phyloP scores from a whole-genome alignment of 2,888 invertebrate species.

The Cryptus armator region DNA sequence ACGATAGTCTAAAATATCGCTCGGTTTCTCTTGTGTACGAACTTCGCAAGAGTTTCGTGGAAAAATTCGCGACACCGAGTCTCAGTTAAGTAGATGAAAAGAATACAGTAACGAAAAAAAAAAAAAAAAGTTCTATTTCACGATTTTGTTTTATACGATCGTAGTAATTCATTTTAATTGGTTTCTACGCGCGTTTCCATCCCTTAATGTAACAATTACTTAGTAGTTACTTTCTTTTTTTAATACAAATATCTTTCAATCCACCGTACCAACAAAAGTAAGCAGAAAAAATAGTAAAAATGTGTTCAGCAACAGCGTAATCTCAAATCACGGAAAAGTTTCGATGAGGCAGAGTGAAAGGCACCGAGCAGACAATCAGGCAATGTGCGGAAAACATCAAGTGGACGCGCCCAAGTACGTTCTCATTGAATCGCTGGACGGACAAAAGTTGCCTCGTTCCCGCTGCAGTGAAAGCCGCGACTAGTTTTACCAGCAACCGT shows the following conservation, averaged over 20 bases:
- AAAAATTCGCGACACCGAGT: constrained; percentile 15
- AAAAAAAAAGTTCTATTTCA: too few relatives aligned
- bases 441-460: constrained; percentile 8
- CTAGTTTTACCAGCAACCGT: constrained; percentile 12
- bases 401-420: constrained; percentile 27
- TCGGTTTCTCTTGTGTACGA: constrained; percentile 10
- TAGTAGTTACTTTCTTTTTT: background rate
- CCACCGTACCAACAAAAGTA: background rate
- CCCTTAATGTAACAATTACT: background rate
- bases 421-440: constrained; percentile 16
- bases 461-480: constrained; percentile 36
- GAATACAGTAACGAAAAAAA: too few relatives aligned
- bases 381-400: constrained; percentile 23
- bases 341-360: constrained; percentile 15
- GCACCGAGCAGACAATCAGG: constrained; percentile 4
- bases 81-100: too few relatives aligned
- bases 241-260: background rate
- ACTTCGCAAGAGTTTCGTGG: background rate
- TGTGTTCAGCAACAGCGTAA: background rate
- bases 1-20: constrained; percentile 34
- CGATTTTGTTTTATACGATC: too few relatives aligned
- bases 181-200: background rate
- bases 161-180: background rate
- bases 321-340: constrained; percentile 26
- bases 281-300: background rate